phyloP scores from a whole-genome alignment of 2,888 invertebrate species.

The Oxystoma pomonae region DNA sequence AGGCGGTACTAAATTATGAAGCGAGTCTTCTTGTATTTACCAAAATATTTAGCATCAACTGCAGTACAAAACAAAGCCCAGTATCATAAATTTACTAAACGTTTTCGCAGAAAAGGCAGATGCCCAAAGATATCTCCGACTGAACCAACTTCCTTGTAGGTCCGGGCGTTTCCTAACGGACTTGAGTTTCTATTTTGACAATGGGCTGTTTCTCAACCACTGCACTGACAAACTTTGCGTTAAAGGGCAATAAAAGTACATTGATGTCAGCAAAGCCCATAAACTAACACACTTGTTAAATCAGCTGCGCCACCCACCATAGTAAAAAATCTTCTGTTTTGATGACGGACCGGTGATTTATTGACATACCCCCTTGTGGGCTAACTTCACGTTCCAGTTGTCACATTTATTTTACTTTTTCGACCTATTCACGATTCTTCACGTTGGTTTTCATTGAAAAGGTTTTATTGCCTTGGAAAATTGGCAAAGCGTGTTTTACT shows the following conservation, averaged over 20 bases:
- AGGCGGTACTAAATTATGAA: neutral
- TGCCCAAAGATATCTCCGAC: neutral
- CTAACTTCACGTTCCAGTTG: constrained; percentile 36
- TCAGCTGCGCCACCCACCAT: constrained; percentile 35
- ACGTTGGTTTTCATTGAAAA: constrained; percentile 35
- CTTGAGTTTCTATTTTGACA: neutral
- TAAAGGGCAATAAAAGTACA: constrained; percentile 35
- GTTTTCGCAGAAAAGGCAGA: neutral
- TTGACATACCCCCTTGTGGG: constrained; percentile 40
- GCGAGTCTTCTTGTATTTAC: neutral
- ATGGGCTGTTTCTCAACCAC: constrained; percentile 21
- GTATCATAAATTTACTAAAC: neutral
- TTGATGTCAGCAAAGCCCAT: constrained; percentile 28
- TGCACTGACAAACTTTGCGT: constrained; percentile 38
- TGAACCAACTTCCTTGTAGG: neutral
- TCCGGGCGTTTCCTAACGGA: neutral
- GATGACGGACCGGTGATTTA: constrained; percentile 42
- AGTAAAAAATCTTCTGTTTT: constrained; percentile 29
- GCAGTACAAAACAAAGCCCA: neutral
- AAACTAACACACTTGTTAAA: constrained; percentile 36
- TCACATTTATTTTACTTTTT: constrained; percentile 17
- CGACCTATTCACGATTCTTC: constrained; percentile 31
- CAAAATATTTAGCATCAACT: neutral
- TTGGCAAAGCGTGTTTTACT: constrained; percentile 27
- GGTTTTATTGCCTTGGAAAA: constrained; percentile 20